Evolutionary conservation across 2,888 invertebrate species (phyloP).

Genomic region (Platycheirus rosarum): DNA sequence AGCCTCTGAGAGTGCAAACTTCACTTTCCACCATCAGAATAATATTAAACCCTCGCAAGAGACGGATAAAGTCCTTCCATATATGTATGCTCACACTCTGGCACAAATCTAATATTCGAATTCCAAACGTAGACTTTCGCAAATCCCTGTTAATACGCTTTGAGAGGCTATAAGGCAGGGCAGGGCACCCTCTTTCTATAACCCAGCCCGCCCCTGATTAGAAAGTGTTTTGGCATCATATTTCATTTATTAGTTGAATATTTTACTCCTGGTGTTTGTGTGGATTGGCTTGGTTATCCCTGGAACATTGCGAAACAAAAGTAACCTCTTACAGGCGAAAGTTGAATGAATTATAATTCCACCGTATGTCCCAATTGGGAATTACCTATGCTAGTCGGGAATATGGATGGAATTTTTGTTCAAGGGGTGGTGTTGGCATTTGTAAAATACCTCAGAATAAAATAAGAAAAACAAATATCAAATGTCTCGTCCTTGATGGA

Average conservation of each 20-base stretch:
- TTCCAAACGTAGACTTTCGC: slow-evolving; percentile 58
- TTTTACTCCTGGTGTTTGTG: slow-evolving; percentile 22
- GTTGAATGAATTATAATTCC: slow-evolving; percentile 79
- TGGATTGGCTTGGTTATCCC: slow-evolving; percentile 33
- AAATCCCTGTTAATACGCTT: slow-evolving; percentile 68
- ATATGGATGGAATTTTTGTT: slow-evolving; percentile 50
- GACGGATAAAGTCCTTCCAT: slow-evolving; percentile 46
- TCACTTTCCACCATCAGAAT: slow-evolving; percentile 33
- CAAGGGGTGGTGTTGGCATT: slow-evolving; percentile 31
- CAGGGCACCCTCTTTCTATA: slow-evolving; percentile 19
- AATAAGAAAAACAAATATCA: slow-evolving; percentile 40
- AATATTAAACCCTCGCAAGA: slow-evolving; percentile 41
- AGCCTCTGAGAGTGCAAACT: slow-evolving; percentile 59
- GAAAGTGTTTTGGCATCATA: slow-evolving; percentile 77
- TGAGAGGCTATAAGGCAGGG: slow-evolving; percentile 55
- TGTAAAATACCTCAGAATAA: slow-evolving; percentile 25
- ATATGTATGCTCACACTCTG: neutral
- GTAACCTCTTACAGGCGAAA: slow-evolving; percentile 49
- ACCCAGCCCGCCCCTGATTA: slow-evolving; percentile 71
- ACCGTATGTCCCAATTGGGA: slow-evolving; percentile 81
- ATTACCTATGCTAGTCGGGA: slow-evolving; percentile 62
- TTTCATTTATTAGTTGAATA: slow-evolving; percentile 77
- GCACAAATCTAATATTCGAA: slow-evolving; percentile 49
- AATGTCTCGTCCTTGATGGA: slow-evolving; percentile 46
- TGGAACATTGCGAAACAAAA: slow-evolving; percentile 53